Evolutionary conservation across 2,888 invertebrate species (phyloP).

Genomic region (Lochmaea crataegi): DNA sequence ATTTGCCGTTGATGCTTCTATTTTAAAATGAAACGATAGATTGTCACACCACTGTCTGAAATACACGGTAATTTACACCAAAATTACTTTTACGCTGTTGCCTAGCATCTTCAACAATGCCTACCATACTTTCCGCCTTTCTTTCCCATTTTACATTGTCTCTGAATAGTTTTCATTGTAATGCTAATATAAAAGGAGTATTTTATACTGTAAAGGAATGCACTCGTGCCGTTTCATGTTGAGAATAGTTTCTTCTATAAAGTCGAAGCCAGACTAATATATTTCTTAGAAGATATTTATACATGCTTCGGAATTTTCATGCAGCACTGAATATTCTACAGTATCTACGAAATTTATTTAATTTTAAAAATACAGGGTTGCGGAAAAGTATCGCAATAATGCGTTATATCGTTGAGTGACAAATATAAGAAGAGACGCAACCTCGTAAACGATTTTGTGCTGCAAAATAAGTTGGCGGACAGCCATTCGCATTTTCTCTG

Average conservation of each 20-base stretch:
- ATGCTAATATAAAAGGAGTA: constrained; percentile 7
- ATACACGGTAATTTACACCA: background rate
- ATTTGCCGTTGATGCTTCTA: no score
- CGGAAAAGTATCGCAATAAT: no score
- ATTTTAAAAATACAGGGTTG: background rate
- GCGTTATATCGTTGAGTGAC: no score
- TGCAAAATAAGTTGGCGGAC: no score
- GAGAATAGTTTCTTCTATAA: background rate
- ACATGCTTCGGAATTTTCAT: background rate
- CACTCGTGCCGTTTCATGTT: background rate
- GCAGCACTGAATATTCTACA: background rate
- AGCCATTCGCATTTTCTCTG: no score
- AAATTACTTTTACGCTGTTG: background rate
- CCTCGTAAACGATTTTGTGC: no score
- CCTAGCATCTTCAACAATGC: background rate
- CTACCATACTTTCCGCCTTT: background rate
- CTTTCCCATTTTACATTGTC: constrained; percentile 1
- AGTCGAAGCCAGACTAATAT: background rate
- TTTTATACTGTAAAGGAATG: background rate
- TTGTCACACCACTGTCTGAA: background rate
- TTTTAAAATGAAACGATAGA: background rate
- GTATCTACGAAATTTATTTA: background rate
- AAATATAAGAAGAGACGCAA: no score
- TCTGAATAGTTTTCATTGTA: constrained; percentile 2
- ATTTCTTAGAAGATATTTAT: background rate